These are phyloP conservation scores for Sebastes trivittatus DNA, from an alignment of 2,797 vertebrate species.

Conservation along the genomic window DNA sequence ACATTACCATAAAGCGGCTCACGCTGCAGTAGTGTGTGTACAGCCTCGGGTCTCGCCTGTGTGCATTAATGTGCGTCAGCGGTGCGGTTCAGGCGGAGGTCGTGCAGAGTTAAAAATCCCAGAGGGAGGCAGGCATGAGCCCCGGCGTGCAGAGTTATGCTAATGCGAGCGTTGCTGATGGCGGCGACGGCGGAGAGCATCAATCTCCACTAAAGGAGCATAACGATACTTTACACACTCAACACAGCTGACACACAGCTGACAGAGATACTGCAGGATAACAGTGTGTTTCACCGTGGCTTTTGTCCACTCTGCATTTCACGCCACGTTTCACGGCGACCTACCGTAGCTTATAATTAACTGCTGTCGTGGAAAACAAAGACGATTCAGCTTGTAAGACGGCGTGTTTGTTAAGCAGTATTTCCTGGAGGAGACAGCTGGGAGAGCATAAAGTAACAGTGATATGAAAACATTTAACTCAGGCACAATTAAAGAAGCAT, in stretches of 20 bases:
- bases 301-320: background rate
- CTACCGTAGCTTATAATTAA: background rate
- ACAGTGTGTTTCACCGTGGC: background rate
- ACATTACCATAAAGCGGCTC: conserved; percentile 15
- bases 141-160: conserved; percentile 15
- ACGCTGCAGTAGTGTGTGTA: background rate
- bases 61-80: conserved; percentile 42
- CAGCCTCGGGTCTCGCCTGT: background rate
- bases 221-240: background rate
- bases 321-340: background rate
- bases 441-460: background rate
- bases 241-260: conserved; percentile 8
- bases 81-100: conserved; percentile 58
- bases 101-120: conserved; percentile 25
- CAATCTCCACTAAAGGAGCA: conserved; percentile 26
- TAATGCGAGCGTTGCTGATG: conserved; percentile 16
- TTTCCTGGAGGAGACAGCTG: background rate
- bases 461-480: background rate
- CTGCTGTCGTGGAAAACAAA: conserved; percentile 21
- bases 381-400: background rate
- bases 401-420: background rate
- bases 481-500: background rate
- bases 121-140: conserved; percentile 16
- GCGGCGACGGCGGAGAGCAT: background rate
- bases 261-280: background rate